phyloP scores from a whole-genome alignment of 2,888 invertebrate genomes.

The Lacanobia oleracea region DNA sequence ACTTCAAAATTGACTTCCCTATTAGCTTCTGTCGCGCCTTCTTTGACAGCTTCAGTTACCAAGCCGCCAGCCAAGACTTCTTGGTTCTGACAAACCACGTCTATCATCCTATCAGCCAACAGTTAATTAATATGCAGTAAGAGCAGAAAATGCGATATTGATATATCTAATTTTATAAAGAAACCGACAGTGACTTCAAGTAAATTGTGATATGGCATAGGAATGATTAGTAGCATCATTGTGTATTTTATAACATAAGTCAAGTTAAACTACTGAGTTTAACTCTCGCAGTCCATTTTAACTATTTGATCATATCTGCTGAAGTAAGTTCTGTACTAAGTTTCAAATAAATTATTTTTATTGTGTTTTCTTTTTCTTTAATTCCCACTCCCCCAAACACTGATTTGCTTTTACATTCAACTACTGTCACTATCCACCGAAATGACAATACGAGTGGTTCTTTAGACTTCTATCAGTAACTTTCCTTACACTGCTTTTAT shows the following conservation, averaged over 20 bases:
- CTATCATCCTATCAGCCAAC: background rate
- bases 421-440: background rate
- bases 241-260: background rate
- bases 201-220: too few species aligned
- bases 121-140: background rate
- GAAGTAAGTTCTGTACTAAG: background rate
- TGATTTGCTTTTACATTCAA: background rate
- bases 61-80: background rate
- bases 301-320: background rate
- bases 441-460: background rate
- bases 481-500: too few species aligned
- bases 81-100: background rate
- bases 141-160: background rate
- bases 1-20: background rate
- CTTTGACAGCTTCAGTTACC: background rate
- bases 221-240: background rate
- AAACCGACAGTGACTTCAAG: background rate
- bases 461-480: too few species aligned
- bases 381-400: background rate
- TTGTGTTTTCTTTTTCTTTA: background rate
- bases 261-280: background rate
- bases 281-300: background rate
- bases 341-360: slow-evolving; percentile 7
- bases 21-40: background rate
- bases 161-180: background rate